Conservation (phyloP, 2,797 vertebrate species). For the Alouatta caraya region DNA sequence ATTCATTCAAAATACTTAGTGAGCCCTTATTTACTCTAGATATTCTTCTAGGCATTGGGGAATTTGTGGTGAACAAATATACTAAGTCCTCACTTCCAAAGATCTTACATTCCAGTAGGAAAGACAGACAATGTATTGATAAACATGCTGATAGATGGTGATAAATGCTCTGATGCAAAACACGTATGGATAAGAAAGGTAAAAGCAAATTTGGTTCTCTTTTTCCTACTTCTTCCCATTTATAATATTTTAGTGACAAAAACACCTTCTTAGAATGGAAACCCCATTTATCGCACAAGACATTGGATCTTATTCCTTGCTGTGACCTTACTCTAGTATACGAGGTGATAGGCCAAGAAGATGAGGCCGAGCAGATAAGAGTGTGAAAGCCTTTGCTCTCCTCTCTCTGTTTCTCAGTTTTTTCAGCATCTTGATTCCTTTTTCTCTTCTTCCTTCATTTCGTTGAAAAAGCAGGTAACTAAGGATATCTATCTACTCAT, state of each 20-base stretch:
- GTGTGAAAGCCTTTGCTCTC: neutral
- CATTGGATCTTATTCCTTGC: too few relatives aligned
- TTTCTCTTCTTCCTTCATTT: neutral
- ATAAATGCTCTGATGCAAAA: neutral
- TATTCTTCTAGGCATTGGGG: neutral
- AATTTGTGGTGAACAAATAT: neutral
- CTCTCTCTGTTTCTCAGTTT: neutral
- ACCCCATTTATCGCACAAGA: neutral
- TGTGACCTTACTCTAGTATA: neutral
- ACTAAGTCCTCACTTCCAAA: neutral
- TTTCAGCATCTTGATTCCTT: neutral
- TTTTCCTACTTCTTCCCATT: neutral
- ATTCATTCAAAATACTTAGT: neutral
- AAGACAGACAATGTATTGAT: neutral
- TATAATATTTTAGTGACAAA: neutral
- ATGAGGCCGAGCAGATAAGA: neutral
- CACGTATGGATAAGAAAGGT: neutral
- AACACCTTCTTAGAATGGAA: neutral
- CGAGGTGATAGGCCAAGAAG: accelerated
- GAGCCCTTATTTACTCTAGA: neutral
- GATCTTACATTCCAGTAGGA: neutral
- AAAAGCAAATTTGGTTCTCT: neutral
- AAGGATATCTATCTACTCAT: neutral
- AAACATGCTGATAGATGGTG: neutral
- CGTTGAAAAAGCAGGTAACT: neutral